Evolutionary conservation across 2,113 vertebrate species (phyloP).

Genomic region (Sialia sialis): DNA sequence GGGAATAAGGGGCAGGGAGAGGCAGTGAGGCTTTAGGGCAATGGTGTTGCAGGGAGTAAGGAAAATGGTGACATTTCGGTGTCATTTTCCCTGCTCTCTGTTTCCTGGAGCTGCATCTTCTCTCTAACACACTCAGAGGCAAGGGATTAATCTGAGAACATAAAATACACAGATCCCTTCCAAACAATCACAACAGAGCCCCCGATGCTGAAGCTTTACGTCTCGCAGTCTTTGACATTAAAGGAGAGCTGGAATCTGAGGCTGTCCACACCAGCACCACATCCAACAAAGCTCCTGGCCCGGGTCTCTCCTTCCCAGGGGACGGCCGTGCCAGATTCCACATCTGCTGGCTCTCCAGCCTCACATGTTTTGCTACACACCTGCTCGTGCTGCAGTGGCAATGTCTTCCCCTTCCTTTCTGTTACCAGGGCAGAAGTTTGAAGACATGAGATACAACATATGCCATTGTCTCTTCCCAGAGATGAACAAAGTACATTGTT

Average conservation of each 20-base stretch:
- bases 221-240: not conserved
- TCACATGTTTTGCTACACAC: not conserved
- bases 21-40: not conserved
- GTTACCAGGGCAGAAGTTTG: not conserved
- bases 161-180: not conserved
- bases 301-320: not conserved
- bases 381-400: not conserved
- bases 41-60: not conserved
- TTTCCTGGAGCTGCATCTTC: not conserved
- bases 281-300: not conserved
- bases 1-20: not conserved
- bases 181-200: not conserved
- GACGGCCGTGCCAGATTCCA: not conserved
- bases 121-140: not conserved
- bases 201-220: not conserved
- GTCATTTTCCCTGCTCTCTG: not conserved
- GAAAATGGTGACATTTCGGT: not conserved
- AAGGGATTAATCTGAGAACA: not conserved
- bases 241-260: not conserved
- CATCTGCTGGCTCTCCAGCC: not conserved
- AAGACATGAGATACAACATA: not conserved
- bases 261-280: not conserved
- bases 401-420: not conserved
- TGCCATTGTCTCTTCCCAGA: not conserved
- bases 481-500: constrained; percentile 6